Conservation (phyloP, 2,797 vertebrate genomes). For the Moxostoma hubbsi region DNA sequence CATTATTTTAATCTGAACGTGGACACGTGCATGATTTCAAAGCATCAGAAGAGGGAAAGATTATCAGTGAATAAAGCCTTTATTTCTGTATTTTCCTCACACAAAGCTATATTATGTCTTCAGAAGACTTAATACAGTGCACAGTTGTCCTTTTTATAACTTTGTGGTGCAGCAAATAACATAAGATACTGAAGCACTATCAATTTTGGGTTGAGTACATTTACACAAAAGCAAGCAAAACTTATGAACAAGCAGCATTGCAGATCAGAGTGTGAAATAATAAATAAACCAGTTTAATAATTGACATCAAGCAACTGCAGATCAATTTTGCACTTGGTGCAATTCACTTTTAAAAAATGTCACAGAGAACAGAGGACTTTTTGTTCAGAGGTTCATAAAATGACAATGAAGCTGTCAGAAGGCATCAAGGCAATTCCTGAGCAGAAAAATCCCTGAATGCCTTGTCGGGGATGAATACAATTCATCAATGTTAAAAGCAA, state of each 20-base stretch:
- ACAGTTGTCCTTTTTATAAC: no score
- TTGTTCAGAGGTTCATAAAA: slow-evolving; percentile 19
- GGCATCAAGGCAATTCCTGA: slow-evolving; percentile 14
- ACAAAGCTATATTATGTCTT: no score
- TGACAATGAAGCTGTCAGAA: slow-evolving; percentile 21
- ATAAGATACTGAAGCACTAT: background rate
- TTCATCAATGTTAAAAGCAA: slow-evolving; percentile 15
- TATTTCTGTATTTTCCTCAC: no score
- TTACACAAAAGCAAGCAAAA: no score
- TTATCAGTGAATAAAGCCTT: no score
- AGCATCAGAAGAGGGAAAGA: no score
- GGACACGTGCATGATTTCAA: no score
- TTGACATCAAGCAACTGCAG: slow-evolving; percentile 22
- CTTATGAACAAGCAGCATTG: background rate
- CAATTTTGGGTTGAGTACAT: background rate
- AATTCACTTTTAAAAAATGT: background rate
- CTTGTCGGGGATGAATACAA: slow-evolving; percentile 24
- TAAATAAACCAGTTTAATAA: slow-evolving; percentile 11
- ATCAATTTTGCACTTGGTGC: slow-evolving; percentile 25
- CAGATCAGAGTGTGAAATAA: background rate
- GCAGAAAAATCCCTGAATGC: slow-evolving; percentile 19
- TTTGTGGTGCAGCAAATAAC: background rate
- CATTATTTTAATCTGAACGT: no score
- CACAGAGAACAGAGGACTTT: background rate
- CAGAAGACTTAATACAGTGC: no score